Evolutionary conservation across 2,888 invertebrate genomes (phyloP).

Genomic region (Adela reaumurella): DNA sequence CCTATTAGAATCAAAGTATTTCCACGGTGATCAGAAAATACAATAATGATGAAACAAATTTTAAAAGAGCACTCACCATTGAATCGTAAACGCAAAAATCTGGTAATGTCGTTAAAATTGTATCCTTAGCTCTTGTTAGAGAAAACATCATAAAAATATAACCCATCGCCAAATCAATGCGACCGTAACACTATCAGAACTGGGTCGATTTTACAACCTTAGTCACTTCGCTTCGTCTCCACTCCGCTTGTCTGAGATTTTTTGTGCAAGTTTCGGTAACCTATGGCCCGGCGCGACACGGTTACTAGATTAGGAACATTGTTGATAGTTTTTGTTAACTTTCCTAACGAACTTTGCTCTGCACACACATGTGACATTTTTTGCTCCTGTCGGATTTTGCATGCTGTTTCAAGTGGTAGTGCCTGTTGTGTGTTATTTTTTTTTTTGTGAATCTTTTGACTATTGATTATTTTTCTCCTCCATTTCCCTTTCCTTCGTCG

Average conservation of each 20-base stretch:
- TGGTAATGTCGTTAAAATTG: background rate
- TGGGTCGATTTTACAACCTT: background rate
- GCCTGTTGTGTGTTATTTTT: no score
- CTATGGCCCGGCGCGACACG: slow-evolving; percentile 54
- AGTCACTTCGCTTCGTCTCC: background rate
- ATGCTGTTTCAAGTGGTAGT: background rate
- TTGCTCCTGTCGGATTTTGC: background rate
- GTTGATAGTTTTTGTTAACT: slow-evolving; percentile 40
- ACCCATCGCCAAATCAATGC: background rate
- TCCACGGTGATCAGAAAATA: no score
- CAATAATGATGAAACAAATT: no score
- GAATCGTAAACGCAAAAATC: no score
- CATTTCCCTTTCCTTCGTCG: no score
- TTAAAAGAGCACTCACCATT: no score
- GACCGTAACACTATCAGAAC: background rate
- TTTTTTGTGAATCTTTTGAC: no score
- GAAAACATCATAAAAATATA: background rate
- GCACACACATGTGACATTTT: background rate
- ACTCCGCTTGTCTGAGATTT: slow-evolving; percentile 31
- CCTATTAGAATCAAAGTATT: no score
- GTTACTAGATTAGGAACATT: slow-evolving; percentile 56
- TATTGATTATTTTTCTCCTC: no score
- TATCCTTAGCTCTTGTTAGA: background rate
- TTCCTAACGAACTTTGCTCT: background rate
- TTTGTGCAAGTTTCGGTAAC: slow-evolving; percentile 52